Evolutionary conservation across 2,113 vertebrate species (phyloP), one percentile per base, ranked within the genome.

Genomic region (Uropsilus gracilis): DNA sequence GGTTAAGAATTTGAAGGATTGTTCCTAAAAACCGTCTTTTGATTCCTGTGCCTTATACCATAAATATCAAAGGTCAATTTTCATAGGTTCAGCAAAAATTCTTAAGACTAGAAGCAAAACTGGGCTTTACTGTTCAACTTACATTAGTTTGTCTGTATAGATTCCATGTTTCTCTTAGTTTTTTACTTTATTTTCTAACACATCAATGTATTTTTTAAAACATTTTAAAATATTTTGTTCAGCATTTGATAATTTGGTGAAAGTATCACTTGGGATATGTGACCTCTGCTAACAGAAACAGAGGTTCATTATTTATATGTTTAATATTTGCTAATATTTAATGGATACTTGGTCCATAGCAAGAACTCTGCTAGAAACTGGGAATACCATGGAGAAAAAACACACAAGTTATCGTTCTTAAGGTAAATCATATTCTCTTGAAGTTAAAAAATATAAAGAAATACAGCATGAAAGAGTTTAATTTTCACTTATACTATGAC

Each of bases 361-460:
- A 82, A n/a, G 20, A 39, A 55, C 6, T 50, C 26, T 71, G 6
- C 11, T 57, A 73, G 63, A 73, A 90, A 42, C 2, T 64, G 6
- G 37, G 11, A 11, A 69, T 44, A 34, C 26, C 8, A 16, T 6
- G 17, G 44, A 48, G 42, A 80, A 94, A 94, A 37, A 17, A 48
- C 39, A 64, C 26, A 24, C 46, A 71, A 71, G 24, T 55, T 37
- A 66, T 2, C 66, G 55, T 22, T 5, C 30, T 34, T 59, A 14
- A 32, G 37, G 37, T 32, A 73, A 87, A 39, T 34, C 28, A 26
- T 28, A 64, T 39, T 39, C 37, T 11, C 17, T 82, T 39, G 53
- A 69, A 61, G 48, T 86, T 63, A 53, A 81, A 89, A 94, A 22
- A 50, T 46, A 75, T n/a, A 57, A 80, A 46, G 34, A 85, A 86